Evolutionary conservation across 2,888 invertebrate species (phyloP), one percentile per base, ranked within the genome.

Genomic region (Melieria picta): DNA sequence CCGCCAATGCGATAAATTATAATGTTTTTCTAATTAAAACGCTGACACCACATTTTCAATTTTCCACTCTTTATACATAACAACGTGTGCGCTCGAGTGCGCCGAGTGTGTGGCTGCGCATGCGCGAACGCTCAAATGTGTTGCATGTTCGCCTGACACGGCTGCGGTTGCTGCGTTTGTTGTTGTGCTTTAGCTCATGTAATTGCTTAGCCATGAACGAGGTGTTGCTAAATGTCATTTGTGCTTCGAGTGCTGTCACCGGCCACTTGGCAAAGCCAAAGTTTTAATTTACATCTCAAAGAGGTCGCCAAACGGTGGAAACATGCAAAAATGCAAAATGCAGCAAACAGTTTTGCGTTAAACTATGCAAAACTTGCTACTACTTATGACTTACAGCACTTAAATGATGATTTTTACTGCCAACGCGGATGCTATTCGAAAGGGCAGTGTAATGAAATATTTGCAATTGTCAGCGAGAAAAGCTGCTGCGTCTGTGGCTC

Each of bases 161-260:
- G 30, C 30, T 30, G 30, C 30, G 30, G 30, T 30, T 62, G 62
- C 4, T 45, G 48, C 47, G 3, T 30, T 45, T 62, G 47, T 47
- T 63, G 47, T 48, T 63, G 48, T 48, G 16, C 46, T 63, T 63
- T 47, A 42, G 16, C 30, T 50, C 30, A 30, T 46, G n/a, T 47
- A 63, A 63, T 63, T 47, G 7, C 48, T 63, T 45, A 61, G 13
- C 42, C 30, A 30, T 30, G 30, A 11, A 13, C 16, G 16, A 63
- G n/a, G 62, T 63, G 48, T 63, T 63, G 62, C 62, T 48, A 63
- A 46, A 48, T 63, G 62, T 63, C 62, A 63, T 63, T 63, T 63
- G 30, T 52, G 42, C 48, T 63, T 63, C 48, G 62, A 63, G 48
- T n/a, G 48, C 61, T 63, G 62, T 63, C 62, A 63, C 13, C 30